Evolutionary conservation across 1,140 invertebrate species (phyloP), one percentile per base, ranked within the genome.

Genomic region (Trachymyrmex cornetzi): DNA sequence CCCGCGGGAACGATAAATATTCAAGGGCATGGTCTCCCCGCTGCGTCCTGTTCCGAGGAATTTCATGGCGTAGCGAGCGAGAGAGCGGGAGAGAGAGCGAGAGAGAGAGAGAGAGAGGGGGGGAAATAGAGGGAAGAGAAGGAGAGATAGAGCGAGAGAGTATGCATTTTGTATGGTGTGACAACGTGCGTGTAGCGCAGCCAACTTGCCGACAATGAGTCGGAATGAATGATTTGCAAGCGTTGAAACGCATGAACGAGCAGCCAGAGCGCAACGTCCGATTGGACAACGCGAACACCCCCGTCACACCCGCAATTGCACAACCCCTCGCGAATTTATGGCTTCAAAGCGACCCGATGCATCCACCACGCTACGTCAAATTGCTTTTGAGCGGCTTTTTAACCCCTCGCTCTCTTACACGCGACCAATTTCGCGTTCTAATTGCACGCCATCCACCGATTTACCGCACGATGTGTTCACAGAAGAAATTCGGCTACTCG

Each of bases 161-260:
- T 3, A 14, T 55, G 77, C 69, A 81, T 87, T 90, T 84, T 86
- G 80, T 77, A 63, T 22, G 79, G 53, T 53, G 81, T 88, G 88
- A 85, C 75, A 77, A 87, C 69, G 81, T 77, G 30, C 86, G 86
- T 87, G 87, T 88, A 90, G 89, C 86, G 77, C 71, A 53, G 86
- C 89, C 74, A 79, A 90, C 86, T 87, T 85, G 69, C 85, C 87
- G 87, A 87, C 89, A 88, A 93, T 92, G 92, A 91, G 88, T 87
- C 81, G 77, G 91, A 93, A 91, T 91, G 89, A 93, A 92, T 92
- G 91, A 92, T 93, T 93, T 93, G 90, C 88, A 91, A 91, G 89
- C 89, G 89, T 91, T 93, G 92, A 92, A 92, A 92, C 89, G 91
- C 89, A 93, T 89, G 91, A 92, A 88, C 88, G 90, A 88, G 87